Evolutionary conservation across 2,113 vertebrate species (phyloP), one percentile per base, ranked within the genome.

Genomic region (Melanotaenia duboulayi): DNA sequence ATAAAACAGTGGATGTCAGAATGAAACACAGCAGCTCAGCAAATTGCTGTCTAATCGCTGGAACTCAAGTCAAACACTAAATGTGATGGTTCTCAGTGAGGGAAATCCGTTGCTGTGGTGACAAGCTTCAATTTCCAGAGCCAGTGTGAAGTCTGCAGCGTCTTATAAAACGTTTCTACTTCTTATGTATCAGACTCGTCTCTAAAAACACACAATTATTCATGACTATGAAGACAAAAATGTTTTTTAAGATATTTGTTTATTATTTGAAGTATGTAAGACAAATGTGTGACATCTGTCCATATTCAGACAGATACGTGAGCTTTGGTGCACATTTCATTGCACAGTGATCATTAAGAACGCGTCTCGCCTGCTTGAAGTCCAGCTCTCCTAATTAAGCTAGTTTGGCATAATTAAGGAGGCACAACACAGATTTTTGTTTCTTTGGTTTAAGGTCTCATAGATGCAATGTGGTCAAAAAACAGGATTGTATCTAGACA

Each of bases 21-120:
- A 9, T 28, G 13, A 65, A 63, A 70, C 19, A 25, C 48, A 48
- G 51, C 52, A 59, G 65, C 54, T 69, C 59, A 23, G 65, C 65
- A 75, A 70, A 56, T 60, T 60, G 51, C 51, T 48, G 28, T 54
- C 0, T 24, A 65, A 65, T 39, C 14, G 7, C 11, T 52, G 59
- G 37, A 48, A 42, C 59, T 52, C 20, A 46, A 54, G 17, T 55
- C 63, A 54, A 66, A 55, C 44, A 20, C n/a, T 55, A 32, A 50
- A 25, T 13, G 16, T 39, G 60, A 28, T 66, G 28, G 17, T 24
- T 28, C 39, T 42, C 37, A 40, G 1, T 25, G 23, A 16, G 52
- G 51, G 39, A 59, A 58, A 59, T 16, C 52, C 37, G 57, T 39
- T 60, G 25, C 73, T 24, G 20, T 46, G n/a, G 50, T 13, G 6